These are phyloP conservation scores for Patiria pectinifera DNA, from an alignment of 53 echinoderm and acorn worm genomes.

Conservation along the genomic window DNA sequence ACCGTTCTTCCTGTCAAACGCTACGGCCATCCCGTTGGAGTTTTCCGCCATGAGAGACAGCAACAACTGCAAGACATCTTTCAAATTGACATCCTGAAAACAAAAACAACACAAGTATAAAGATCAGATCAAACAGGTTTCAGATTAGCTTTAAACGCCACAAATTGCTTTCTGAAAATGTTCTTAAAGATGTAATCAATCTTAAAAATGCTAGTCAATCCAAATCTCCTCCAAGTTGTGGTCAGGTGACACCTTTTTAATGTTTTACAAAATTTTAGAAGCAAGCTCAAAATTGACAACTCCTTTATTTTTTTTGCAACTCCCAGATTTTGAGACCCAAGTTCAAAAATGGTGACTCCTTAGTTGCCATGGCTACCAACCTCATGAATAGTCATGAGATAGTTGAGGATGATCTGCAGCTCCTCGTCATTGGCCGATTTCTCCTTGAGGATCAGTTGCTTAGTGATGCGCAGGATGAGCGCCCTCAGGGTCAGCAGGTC, in stretches of 20 bases:
- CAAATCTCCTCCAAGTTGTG: too few relatives aligned
- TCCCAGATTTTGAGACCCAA: too few relatives aligned
- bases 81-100: conserved; percentile 88
- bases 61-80: conserved; percentile 93
- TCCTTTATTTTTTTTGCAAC: too few relatives aligned
- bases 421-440: conserved; percentile 98
- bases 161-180: too few relatives aligned
- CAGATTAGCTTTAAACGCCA: too few relatives aligned
- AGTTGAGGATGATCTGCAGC: conserved; percentile 97
- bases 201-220: too few relatives aligned
- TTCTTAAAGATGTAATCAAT: too few relatives aligned
- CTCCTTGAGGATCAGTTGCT: conserved; percentile 95
- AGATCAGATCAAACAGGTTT: too few relatives aligned
- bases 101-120: neutral
- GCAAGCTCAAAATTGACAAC: neutral
- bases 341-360: neutral
- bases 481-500: conserved; percentile 88
- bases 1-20: conserved; percentile 99
- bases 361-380: conserved; percentile 52
- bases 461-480: conserved; percentile 92
- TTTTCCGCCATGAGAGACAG: conserved; percentile 98
- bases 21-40: conserved; percentile 91
- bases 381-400: conserved; percentile 98
- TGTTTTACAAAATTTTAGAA: neutral
- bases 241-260: neutral